Conservation (phyloP, 2,888 invertebrate genomes). For the Ectemnius continuus region DNA sequence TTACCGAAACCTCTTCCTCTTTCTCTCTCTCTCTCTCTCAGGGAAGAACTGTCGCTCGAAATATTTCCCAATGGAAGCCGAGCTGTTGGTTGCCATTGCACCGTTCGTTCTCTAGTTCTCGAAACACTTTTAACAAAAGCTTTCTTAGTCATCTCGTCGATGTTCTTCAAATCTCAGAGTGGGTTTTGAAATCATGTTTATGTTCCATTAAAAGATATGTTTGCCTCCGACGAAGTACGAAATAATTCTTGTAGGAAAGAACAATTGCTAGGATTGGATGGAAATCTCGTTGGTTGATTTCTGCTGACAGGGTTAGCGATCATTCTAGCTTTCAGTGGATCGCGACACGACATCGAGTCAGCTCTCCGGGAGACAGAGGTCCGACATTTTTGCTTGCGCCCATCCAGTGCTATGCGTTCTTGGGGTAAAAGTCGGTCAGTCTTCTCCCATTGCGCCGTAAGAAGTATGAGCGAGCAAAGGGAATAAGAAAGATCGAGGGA, state of each 20-base stretch:
- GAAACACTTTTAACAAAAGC: too few relatives aligned
- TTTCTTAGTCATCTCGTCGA: too few relatives aligned
- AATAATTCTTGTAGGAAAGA: conserved; percentile 3
- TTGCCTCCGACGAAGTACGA: background rate
- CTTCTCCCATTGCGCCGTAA: conserved; percentile 29
- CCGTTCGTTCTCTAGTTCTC: too few relatives aligned
- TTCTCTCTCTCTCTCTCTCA: too few relatives aligned
- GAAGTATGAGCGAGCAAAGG: background rate
- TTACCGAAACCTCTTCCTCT: too few relatives aligned
- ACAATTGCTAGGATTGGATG: conserved; percentile 19
- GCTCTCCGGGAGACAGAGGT: conserved; percentile 40
- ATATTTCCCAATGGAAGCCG: too few relatives aligned
- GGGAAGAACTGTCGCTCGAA: too few relatives aligned
- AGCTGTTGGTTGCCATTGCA: too few relatives aligned
- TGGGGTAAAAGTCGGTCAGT: conserved; percentile 35
- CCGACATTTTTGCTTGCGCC: conserved; percentile 31
- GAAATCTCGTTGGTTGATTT: conserved; percentile 42
- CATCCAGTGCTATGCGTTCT: conserved; percentile 14
- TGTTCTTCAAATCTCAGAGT: too few relatives aligned
- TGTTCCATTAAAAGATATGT: too few relatives aligned
- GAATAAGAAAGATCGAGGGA: background rate
- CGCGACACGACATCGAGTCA: conserved; percentile 42
- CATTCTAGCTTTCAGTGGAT: conserved; percentile 32
- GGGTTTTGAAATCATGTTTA: too few relatives aligned
- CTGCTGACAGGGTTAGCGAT: conserved; percentile 47